These are phyloP conservation scores for Antigone vipio DNA, from an alignment of 2,113 vertebrate genomes.

Conservation along the genomic window DNA sequence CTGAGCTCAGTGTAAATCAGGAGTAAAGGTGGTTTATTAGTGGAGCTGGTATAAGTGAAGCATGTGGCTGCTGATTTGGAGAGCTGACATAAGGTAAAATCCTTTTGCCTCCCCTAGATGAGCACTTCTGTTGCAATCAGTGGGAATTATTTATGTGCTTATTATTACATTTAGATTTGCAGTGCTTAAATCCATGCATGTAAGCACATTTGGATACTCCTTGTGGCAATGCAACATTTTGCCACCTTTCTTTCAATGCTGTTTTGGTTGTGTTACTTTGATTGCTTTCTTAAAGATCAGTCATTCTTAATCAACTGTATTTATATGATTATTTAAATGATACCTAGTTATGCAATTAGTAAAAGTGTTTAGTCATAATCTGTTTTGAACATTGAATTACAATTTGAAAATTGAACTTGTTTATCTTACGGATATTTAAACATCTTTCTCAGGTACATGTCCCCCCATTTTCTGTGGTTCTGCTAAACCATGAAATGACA, in stretches of 20 bases:
- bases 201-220: conserved; percentile 1
- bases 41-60: background rate
- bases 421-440: conserved; percentile 4
- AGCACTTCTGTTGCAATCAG: conserved; percentile 24
- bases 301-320: conserved; percentile 61
- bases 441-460: background rate
- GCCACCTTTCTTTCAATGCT: background rate
- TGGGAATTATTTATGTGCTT: conserved; percentile 25
- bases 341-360: conserved; percentile 53
- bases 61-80: background rate
- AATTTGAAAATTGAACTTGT: conserved; percentile 9
- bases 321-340: conserved; percentile 66
- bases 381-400: conserved; percentile 31
- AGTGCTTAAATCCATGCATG: background rate
- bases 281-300: conserved; percentile 55
- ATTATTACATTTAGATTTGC: background rate
- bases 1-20: background rate
- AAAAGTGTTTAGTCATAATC: conserved; percentile 59
- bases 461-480: background rate
- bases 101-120: background rate
- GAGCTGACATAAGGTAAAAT: background rate
- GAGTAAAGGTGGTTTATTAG: background rate
- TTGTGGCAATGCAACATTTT: background rate
- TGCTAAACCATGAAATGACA: background rate
- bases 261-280: conserved; percentile 13